Conservation (phyloP, 1,140 invertebrate genomes). For the Drosophila mauritiana region DNA sequence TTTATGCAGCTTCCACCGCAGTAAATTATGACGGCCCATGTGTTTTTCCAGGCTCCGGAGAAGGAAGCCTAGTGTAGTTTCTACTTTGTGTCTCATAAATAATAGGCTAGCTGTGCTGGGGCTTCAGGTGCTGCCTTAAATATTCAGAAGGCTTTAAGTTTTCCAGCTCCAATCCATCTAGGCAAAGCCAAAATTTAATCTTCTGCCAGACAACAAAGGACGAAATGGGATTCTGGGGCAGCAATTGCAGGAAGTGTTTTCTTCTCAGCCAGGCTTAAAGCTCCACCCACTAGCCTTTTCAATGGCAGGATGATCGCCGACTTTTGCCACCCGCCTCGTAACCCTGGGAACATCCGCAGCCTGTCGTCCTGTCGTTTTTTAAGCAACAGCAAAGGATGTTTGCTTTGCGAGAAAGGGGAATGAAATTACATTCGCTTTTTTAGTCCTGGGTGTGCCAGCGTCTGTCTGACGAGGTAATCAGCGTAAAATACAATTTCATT, state of each 20-base stretch:
- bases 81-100: constrained; percentile 32
- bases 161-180: not conserved
- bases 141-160: constrained; percentile 17
- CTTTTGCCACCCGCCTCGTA: constrained; percentile 54
- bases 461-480: constrained; percentile 72
- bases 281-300: constrained; percentile 6
- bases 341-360: constrained; percentile 62
- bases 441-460: constrained; percentile 47
- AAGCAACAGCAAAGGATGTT: constrained; percentile 21
- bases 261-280: constrained; percentile 13
- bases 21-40: constrained; percentile 53
- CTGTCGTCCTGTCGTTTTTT: constrained; percentile 18
- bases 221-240: constrained; percentile 19
- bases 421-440: constrained; percentile 73
- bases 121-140: constrained; percentile 18
- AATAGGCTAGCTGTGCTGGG: constrained; percentile 14
- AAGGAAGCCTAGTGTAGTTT: constrained; percentile 25
- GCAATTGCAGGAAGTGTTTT: not conserved
- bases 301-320: constrained; percentile 51
- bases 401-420: constrained; percentile 27
- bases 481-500: constrained; percentile 72
- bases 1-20: constrained; percentile 49
- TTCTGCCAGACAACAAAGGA: constrained; percentile 39
- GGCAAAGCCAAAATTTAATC: constrained; percentile 26
- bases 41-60: constrained; percentile 20